Evolutionary conservation across 2,113 vertebrate genomes (phyloP), one percentile per base, ranked within the genome.

Genomic region (Macrotus californicus): DNA sequence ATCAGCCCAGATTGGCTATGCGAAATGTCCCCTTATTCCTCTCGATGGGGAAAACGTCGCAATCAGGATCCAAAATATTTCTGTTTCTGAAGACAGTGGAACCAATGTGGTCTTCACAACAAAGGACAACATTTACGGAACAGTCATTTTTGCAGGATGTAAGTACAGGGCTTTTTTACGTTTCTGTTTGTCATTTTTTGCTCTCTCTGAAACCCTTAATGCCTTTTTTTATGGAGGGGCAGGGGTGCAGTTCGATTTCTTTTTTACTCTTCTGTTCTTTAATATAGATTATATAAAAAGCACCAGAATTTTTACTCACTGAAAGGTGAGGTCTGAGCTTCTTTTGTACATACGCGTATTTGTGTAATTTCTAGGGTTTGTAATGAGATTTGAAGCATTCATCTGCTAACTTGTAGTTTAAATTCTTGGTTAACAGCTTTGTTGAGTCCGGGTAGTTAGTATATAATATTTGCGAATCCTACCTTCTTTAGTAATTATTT

Each of bases 81-180:
- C 89, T 69, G 95, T 87, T 93, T 98, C 98, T 18, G 18, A 41
- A 52, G 43, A 66, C 67, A 98, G 98, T 61, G 98, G 98, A n/a
- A 97, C 97, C 64, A 99, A 99, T 61, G 94, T 98, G 29, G 93
- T 98, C 64, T 99, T 98, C 94, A 83, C 8, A 6, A 50, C 95
- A 31, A 83, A 87, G 0, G 36, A 91, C 15, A 34, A 70, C 19
- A 41, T 97, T 9, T 92, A 76, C 61, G 98, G 98, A 96, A 97
- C 98, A 10, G 98, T 98, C n/a, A n/a, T 98, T 67, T 99, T 98
- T 97, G 98, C 97, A 18, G 98, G 98, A 97, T 98, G 98, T 99
- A 98, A 91, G 98, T 98, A 96, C 89, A 19, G 39, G 52, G 18
- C 12, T 59, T 56, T 26, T 21, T 34, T 1, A 31, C 29, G 5